Percentiles rank a stretch among this genome's conserved stretches.
Evolutionary conservation across 92 coral and sea anemone genomes (phyloP).

Genomic region (Ricordea florida): DNA sequence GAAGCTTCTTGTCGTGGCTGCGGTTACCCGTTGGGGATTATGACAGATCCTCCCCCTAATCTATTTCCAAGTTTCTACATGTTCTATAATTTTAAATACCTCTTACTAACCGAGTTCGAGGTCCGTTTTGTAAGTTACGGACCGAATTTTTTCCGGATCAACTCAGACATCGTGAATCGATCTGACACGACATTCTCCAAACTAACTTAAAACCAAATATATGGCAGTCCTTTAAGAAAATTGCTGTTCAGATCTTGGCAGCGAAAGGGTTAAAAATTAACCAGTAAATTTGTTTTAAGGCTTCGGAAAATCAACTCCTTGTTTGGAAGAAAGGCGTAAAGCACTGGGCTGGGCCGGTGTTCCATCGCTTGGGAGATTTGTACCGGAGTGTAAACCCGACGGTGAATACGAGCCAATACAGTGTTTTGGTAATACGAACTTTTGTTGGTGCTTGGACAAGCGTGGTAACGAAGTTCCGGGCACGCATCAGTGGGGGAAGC

Average conservation of each 20-base stretch:
- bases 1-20: not conserved
- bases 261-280: too few relatives aligned
- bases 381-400: constrained; percentile 69
- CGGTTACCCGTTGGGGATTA: not conserved
- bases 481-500: constrained; percentile 67
- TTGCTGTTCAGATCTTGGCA: too few relatives aligned
- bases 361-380: constrained; percentile 75
- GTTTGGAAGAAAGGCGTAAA: constrained; percentile 57
- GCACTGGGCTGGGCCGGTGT: constrained; percentile 66
- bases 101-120: too few relatives aligned
- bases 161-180: too few relatives aligned
- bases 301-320: constrained; percentile 26
- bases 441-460: constrained; percentile 82
- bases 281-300: not conserved
- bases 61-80: too few relatives aligned
- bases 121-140: too few relatives aligned
- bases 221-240: too few relatives aligned
- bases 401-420: constrained; percentile 67
- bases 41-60: too few relatives aligned
- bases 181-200: too few relatives aligned
- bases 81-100: not conserved
- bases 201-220: too few relatives aligned
- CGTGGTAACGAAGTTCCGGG: constrained; percentile 67
- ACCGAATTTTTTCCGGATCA: too few relatives aligned
- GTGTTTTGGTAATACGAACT: constrained; percentile 56